Evolutionary conservation across 2,888 invertebrate genomes (phyloP), one percentile per base, ranked within the genome.

Genomic region (Pseudococcus viburni): DNA sequence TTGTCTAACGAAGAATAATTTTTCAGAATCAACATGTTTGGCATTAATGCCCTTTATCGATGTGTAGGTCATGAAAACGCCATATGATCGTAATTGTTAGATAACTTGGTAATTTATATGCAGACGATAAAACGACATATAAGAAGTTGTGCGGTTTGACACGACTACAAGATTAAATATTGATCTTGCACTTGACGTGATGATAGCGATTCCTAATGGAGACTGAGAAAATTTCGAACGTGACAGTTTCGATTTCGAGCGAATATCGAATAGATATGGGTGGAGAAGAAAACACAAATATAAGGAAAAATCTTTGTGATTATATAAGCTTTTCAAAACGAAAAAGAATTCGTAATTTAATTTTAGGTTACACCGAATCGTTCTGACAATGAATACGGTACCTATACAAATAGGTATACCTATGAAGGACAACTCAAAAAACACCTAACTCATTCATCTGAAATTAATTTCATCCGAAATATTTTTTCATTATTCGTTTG

Each of bases 41-140:
- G 19, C 39, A 39, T 39, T n/a, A 12, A 77, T 42, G 39, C 39
- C 39, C 77, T 77, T 77, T 42, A 42, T 39, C 77, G 39, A 39
- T 39, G 15, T 77, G 39, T 77, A 77, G 77, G 77, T 77, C 77
- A 77, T 42, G 39, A 77, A 77, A 77, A 77, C 39, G 77, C 77
- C 33, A 77, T 17, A 77, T 39, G 33, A n/a, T 77, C 9, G 39
- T 77, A 77, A 77, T 77, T 42, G 33, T 39, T 17, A 77, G 39
- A 39, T 39, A 77, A 77, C 22, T 64, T 17, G 77, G 77, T 77
- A n/a, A 77, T 77, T 77, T 77, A 77, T 77, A 77, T 39, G 77
- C 77, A 42, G 77, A 73, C 77, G 33, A 39, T 39, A 39, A 59
- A 59, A 64, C 64, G 39, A 39, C 39, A 77, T 73, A 22, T 6